phyloP scores from a whole-genome alignment of 2,888 invertebrate genomes.

The Mamestra brassicae region DNA sequence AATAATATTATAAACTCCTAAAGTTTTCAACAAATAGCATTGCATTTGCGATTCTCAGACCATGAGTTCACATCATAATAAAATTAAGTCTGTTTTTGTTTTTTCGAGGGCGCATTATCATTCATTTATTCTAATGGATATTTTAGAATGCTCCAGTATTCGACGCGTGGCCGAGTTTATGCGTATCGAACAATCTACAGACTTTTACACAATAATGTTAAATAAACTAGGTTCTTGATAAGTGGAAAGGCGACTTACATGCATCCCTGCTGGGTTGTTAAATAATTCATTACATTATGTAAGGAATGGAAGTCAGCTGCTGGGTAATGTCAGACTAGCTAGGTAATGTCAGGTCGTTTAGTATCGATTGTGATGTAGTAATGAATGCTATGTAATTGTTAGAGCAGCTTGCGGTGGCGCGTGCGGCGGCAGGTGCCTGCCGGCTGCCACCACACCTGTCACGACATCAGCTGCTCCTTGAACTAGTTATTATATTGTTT shows the following conservation, averaged over 20 bases:
- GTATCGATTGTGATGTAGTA: constrained; percentile 77
- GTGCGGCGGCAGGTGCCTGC: constrained; percentile 86
- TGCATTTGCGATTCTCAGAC: constrained; percentile 19
- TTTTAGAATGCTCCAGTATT: constrained; percentile 67
- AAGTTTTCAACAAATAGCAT: constrained; percentile 41
- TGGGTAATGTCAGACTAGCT: constrained; percentile 62
- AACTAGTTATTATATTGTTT: constrained; percentile 79
- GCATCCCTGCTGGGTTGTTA: constrained; percentile 20
- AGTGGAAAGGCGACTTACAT: constrained; percentile 11
- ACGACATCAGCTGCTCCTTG: constrained; percentile 85
- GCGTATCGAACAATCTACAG: constrained; percentile 64
- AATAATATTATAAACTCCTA: constrained; percentile 1
- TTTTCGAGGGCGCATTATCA: constrained; percentile 63
- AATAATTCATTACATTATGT: constrained; percentile 59
- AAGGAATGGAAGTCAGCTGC: constrained; percentile 78
- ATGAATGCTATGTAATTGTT: constrained; percentile 79
- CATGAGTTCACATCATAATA: constrained; percentile 37
- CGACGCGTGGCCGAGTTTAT: constrained; percentile 61
- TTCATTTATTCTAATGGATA: constrained; percentile 72
- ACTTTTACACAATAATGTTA: constrained; percentile 5
- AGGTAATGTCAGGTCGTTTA: constrained; percentile 75
- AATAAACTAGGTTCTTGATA: constrained; percentile 29
- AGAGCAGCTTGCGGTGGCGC: constrained; percentile 88
- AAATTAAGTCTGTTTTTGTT: constrained; percentile 56
- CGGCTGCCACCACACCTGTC: constrained; percentile 90